These are phyloP conservation scores for Alcedo quadribrachys DNA, from an alignment of 2,797 vertebrate species.

Conservation along the genomic window DNA sequence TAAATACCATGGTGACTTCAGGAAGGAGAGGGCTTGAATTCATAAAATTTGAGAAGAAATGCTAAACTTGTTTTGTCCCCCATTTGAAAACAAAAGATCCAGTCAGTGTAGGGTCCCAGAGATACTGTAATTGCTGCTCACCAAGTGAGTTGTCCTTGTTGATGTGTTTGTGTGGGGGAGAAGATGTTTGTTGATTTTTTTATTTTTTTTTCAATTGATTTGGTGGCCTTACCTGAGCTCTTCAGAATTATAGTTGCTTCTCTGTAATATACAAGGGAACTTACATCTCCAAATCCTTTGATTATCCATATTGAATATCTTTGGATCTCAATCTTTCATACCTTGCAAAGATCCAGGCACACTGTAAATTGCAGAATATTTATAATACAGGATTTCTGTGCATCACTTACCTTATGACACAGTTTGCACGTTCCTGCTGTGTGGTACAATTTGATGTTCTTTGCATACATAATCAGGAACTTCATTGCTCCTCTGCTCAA, in stretches of 20 bases:
- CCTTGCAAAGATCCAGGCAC: not conserved
- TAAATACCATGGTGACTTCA: not conserved
- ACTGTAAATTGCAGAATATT: not conserved
- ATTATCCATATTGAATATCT: not conserved
- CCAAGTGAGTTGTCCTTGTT: not conserved
- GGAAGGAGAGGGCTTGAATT: not conserved
- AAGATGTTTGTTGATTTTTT: not conserved
- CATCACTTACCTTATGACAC: not conserved
- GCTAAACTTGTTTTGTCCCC: not conserved
- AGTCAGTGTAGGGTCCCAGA: not conserved
- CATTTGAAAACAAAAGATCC: slow-evolving; percentile 14
- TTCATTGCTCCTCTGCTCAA: not conserved
- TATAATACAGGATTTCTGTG: not conserved
- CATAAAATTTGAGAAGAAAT: not conserved
- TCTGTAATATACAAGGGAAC: not conserved
- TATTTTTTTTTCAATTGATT: not conserved
- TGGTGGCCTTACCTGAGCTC: not conserved
- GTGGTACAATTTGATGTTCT: slow-evolving; percentile 11
- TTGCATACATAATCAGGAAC: not conserved
- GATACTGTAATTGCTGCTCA: not conserved
- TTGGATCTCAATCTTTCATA: not conserved
- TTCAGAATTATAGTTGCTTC: not conserved
- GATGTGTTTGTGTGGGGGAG: not conserved
- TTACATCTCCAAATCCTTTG: not conserved
- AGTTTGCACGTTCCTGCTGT: not conserved